phyloP scores from a whole-genome alignment of 1,140 invertebrate species.

The Lepidurus packardi region DNA sequence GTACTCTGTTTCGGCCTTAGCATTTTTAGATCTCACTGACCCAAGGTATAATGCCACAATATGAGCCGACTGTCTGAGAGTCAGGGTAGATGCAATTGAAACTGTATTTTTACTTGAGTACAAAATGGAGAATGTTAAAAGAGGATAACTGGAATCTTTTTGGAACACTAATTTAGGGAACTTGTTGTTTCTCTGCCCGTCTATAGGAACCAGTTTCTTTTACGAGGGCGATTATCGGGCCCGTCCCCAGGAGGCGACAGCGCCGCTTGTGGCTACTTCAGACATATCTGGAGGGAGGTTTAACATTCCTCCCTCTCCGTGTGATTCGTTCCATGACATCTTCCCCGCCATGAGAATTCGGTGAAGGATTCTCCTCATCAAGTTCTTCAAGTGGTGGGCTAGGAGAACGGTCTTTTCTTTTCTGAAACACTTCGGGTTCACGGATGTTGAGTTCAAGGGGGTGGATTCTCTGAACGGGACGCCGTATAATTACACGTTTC shows the following conservation, averaged over 20 bases:
- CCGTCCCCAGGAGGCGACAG: neutral
- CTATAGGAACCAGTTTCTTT: neutral
- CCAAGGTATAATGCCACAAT: no score
- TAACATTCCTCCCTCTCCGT: neutral
- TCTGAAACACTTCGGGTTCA: neutral
- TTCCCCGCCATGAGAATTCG: neutral
- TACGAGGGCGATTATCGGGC: neutral
- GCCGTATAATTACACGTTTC: constrained; percentile 26
- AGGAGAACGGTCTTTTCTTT: neutral
- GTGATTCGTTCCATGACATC: neutral
- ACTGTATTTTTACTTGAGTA: neutral
- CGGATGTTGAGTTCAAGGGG: constrained; percentile 33
- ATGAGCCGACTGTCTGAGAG: neutral
- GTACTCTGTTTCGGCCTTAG: no score
- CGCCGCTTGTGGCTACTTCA: neutral
- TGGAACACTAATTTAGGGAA: neutral
- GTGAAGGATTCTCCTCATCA: neutral
- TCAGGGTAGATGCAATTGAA: neutral
- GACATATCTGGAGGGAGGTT: neutral
- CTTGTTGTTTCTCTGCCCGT: neutral
- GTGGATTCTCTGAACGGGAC: constrained; percentile 35
- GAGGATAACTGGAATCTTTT: neutral
- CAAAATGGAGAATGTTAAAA: neutral
- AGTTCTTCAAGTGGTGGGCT: neutral
- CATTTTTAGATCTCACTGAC: no score